phyloP scores from a whole-genome alignment of 2,113 vertebrate genomes.

The Corvus moneduloides region DNA sequence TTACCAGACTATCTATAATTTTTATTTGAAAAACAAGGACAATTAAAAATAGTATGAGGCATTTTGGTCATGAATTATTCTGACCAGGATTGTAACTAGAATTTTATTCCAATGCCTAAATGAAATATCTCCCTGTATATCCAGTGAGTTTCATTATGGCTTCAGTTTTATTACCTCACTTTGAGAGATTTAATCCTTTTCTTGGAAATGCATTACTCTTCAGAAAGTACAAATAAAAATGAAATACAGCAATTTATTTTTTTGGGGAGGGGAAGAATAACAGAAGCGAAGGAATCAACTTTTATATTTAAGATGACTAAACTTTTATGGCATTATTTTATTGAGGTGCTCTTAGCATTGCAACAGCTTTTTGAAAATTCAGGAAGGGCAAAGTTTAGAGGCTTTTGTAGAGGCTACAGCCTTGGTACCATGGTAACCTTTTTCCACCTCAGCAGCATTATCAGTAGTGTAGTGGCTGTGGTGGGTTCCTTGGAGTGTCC shows the following conservation, averaged over 20 bases:
- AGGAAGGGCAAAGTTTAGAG: neutral
- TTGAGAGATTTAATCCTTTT: slow-evolving; percentile 50
- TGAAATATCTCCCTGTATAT: slow-evolving; percentile 53
- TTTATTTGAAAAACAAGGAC: slow-evolving; percentile 56
- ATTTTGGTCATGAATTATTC: slow-evolving; percentile 63
- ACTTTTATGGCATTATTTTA: neutral
- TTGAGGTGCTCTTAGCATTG: neutral
- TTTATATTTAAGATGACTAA: neutral
- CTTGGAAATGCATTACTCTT: slow-evolving; percentile 30
- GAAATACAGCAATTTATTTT: neutral
- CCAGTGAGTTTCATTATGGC: slow-evolving; percentile 51
- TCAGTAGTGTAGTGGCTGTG: rapidly evolving
- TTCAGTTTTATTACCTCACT: slow-evolving; percentile 49
- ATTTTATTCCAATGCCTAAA: slow-evolving; percentile 44
- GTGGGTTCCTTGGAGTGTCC: neutral
- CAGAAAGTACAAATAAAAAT: slow-evolving; percentile 55
- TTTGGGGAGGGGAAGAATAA: neutral
- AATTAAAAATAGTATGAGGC: slow-evolving; percentile 59
- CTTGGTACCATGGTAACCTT: rapidly evolving
- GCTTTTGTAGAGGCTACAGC: neutral
- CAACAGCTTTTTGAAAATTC: neutral
- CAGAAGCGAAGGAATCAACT: neutral
- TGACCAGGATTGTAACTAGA: slow-evolving; percentile 31
- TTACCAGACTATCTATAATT: slow-evolving; percentile 42
- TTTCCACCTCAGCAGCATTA: neutral